Percentiles rank a stretch among this genome's conserved stretches.
Conservation (phyloP, 2,113 vertebrate species). For the Gallinago undulata region DNA sequence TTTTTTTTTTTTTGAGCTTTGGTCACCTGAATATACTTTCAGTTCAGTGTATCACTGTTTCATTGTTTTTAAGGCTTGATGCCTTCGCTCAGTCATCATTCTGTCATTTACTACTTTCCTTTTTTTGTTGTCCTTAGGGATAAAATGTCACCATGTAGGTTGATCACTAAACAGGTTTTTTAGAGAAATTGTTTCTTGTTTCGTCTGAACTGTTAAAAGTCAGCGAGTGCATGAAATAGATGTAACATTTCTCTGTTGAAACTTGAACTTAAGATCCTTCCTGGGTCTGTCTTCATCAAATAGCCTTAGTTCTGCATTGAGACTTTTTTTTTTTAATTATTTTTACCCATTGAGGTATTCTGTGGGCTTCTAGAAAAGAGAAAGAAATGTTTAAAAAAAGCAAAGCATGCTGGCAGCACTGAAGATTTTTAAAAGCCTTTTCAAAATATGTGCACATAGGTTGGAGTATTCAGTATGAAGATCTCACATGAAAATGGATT, state of each 20-base stretch:
- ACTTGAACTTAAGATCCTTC: neutral
- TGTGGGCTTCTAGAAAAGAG: neutral
- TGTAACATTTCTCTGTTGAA: neutral
- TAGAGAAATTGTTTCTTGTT: neutral
- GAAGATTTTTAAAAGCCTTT: neutral
- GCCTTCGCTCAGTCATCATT: neutral
- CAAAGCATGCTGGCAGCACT: neutral
- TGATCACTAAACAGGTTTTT: slow-evolving; percentile 11
- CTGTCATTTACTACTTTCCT: neutral
- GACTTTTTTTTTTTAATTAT: neutral
- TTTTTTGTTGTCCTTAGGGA: neutral
- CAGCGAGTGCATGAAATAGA: neutral
- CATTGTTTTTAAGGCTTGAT: neutral
- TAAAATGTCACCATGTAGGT: neutral
- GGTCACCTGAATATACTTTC: neutral
- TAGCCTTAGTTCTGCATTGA: neutral
- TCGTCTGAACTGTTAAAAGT: neutral
- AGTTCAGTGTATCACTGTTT: neutral
- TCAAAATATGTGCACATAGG: neutral
- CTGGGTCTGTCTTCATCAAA: neutral
- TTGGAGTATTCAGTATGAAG: neutral
- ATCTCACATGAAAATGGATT: neutral
- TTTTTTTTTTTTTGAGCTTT: neutral
- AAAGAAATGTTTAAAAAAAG: neutral
- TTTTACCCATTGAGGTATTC: neutral